These are phyloP conservation scores for Perdita meconis DNA, from an alignment of 2,888 invertebrate genomes.

Conservation along the genomic window DNA sequence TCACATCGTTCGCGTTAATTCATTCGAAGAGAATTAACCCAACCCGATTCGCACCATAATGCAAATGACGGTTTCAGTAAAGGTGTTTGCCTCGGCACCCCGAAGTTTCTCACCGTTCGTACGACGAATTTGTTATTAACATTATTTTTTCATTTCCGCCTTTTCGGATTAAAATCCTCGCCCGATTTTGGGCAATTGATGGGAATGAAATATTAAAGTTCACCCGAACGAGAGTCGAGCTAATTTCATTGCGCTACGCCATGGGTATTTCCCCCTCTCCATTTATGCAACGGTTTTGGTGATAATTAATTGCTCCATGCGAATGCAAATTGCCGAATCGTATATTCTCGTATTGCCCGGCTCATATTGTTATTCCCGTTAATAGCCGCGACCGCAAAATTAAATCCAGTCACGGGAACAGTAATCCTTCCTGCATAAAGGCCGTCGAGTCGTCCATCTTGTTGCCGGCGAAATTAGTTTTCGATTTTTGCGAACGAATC, in stretches of 20 bases:
- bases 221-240: no score
- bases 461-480: constrained; percentile 40
- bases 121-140: no score
- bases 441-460: constrained; percentile 18
- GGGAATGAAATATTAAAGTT: no score
- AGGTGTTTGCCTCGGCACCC: no score
- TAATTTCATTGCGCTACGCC: constrained; percentile 17
- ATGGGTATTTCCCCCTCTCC: constrained; percentile 15
- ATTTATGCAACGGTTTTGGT: constrained; percentile 2
- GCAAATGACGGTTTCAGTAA: no score
- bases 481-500: constrained; percentile 23
- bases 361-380: constrained; percentile 49
- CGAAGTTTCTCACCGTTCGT: no score
- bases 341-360: background rate
- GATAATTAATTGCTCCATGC: constrained; percentile 36
- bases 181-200: no score
- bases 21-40: background rate
- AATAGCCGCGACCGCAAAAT: constrained; percentile 35
- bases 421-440: constrained; percentile 33
- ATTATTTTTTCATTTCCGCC: no score
- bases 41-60: no score
- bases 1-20: background rate
- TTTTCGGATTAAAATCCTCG: no score
- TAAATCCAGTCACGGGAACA: constrained; percentile 45
- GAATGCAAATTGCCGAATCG: constrained; percentile 30